phyloP scores from a whole-genome alignment of 1,140 invertebrate genomes.

The Drosophila orosa region DNA sequence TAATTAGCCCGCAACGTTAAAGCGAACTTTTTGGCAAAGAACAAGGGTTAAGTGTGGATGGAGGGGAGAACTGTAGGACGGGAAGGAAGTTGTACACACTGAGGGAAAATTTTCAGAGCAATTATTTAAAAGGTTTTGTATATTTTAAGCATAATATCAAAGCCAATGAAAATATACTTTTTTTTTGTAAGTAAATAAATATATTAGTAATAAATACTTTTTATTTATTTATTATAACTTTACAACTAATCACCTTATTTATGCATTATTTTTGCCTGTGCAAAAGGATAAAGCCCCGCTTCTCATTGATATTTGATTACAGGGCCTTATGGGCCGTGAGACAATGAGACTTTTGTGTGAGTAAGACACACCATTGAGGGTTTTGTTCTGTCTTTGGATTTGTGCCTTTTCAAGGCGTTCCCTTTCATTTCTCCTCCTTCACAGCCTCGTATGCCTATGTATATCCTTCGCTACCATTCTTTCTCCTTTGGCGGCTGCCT shows the following conservation, averaged over 20 bases:
- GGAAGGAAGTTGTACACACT: neutral
- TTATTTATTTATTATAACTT: neutral
- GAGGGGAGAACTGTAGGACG: neutral
- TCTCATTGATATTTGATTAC: slow-evolving; percentile 37
- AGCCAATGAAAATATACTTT: no score
- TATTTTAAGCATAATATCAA: neutral
- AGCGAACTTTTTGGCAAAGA: slow-evolving; percentile 20
- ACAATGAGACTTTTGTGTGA: slow-evolving; percentile 32
- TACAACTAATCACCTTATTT: neutral
- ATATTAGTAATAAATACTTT: no score
- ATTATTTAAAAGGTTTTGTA: neutral
- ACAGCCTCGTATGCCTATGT: slow-evolving; percentile 6
- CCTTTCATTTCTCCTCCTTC: neutral
- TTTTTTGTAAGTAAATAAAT: neutral
- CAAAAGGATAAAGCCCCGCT: neutral
- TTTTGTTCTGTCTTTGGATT: slow-evolving; percentile 14
- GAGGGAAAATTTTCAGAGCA: neutral
- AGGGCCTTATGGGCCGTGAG: slow-evolving; percentile 6
- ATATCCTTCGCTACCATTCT: slow-evolving; percentile 22
- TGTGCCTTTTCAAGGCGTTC: neutral
- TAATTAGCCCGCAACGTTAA: slow-evolving; percentile 36
- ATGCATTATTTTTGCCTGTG: neutral
- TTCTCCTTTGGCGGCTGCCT: slow-evolving; percentile 40
- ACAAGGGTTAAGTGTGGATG: slow-evolving; percentile 5
- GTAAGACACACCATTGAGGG: slow-evolving; percentile 15